phyloP scores from a whole-genome alignment of 2,113 vertebrate species.

The Zosterops pallidus region DNA sequence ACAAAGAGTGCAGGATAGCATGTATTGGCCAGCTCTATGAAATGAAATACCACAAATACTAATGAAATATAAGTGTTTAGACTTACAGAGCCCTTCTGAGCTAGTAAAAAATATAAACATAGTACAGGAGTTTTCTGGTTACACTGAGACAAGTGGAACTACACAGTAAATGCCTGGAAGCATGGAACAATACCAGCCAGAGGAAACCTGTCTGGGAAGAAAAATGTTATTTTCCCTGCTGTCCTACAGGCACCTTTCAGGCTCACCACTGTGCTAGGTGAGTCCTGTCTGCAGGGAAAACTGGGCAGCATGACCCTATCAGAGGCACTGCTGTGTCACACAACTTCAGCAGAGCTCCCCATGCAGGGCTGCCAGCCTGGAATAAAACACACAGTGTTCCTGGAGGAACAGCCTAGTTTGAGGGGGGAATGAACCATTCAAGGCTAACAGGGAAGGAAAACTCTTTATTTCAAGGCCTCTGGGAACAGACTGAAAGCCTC shows the following conservation, averaged over 20 bases:
- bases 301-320: fast-evolving
- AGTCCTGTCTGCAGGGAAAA: neutral
- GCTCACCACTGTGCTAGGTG: neutral
- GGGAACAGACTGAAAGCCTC: fast-evolving
- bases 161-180: neutral
- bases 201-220: neutral
- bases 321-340: fast-evolving
- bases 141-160: neutral
- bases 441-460: neutral
- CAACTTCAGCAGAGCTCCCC: neutral
- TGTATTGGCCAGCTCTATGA: neutral
- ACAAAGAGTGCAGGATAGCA: neutral
- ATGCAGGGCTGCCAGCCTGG: fast-evolving
- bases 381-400: neutral
- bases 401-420: neutral
- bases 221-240: neutral
- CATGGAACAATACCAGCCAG: neutral
- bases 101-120: neutral
- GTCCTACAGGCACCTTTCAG: neutral
- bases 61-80: neutral
- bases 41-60: neutral
- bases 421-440: fast-evolving
- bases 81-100: neutral
- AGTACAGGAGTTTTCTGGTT: neutral
- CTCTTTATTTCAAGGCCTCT: neutral